Conservation (phyloP, 35 echinoderm and acorn worm genomes). For the Strongylocentrotus purpuratus region DNA sequence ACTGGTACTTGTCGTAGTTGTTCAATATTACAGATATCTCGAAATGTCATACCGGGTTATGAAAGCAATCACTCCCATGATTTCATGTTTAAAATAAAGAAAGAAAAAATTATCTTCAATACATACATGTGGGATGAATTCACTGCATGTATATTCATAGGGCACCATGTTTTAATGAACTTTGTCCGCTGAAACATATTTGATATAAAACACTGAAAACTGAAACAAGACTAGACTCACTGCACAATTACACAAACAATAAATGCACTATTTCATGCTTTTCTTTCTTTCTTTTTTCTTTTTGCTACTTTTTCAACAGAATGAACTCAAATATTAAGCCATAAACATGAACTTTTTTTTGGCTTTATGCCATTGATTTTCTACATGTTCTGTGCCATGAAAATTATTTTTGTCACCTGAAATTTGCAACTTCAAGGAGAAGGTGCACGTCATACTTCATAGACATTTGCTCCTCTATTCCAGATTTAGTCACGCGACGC, state of each 20-base stretch:
- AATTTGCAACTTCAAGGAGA: neutral
- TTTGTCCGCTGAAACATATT: neutral
- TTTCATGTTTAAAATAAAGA: too few species aligned
- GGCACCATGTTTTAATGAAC: neutral
- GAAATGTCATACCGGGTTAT: too few species aligned
- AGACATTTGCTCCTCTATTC: too few species aligned
- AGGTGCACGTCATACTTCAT: too few species aligned
- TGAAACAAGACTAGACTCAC: neutral
- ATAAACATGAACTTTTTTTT: neutral
- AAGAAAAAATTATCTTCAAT: too few species aligned
- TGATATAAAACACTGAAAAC: neutral
- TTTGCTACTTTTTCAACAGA: neutral
- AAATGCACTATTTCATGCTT: neutral
- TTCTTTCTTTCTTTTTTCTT: neutral
- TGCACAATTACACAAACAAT: neutral
- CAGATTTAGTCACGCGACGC: too few species aligned
- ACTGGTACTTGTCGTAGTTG: too few species aligned
- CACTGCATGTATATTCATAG: neutral
- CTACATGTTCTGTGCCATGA: neutral
- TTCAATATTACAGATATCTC: too few species aligned
- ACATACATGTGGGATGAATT: neutral
- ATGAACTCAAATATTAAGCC: neutral
- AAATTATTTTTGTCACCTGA: neutral
- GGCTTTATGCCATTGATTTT: neutral
- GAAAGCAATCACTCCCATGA: too few species aligned